A percentile compares a stretch with the other conserved stretches of the same genome.
Conservation (phyloP, 2,888 invertebrate species). For the Ennomos quercinarius region DNA sequence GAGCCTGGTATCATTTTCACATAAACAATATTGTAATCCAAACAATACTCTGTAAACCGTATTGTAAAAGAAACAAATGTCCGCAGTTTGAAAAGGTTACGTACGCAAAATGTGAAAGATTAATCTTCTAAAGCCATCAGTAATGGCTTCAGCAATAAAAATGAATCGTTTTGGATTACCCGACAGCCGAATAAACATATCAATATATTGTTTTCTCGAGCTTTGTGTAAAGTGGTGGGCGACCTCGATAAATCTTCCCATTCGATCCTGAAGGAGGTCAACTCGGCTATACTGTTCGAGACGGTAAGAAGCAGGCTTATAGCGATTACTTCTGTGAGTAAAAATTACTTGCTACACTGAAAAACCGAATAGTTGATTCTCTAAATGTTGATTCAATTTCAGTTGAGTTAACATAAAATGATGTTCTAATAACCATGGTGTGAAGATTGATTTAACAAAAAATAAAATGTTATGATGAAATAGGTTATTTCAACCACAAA, state of each 20-base stretch:
- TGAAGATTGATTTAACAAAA: too few relatives aligned
- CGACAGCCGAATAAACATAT: conserved; percentile 33
- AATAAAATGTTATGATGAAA: too few relatives aligned
- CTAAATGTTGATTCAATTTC: too few relatives aligned
- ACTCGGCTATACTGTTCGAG: conserved; percentile 46
- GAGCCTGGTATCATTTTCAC: too few relatives aligned
- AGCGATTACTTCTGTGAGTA: background rate
- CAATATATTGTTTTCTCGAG: conserved; percentile 46
- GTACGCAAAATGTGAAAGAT: background rate
- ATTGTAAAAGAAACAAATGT: too few relatives aligned
- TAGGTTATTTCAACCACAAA: too few relatives aligned
- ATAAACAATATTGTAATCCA: too few relatives aligned
- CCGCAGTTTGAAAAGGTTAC: too few relatives aligned
- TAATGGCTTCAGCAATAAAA: conserved; percentile 15
- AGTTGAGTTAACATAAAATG: too few relatives aligned
- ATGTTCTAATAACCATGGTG: too few relatives aligned
- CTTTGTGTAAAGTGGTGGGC: conserved; percentile 58
- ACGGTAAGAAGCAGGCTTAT: conserved; percentile 3
- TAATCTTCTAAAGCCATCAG: conserved; percentile 2
- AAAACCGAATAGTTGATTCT: too few relatives aligned
- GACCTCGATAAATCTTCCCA: conserved; percentile 73
- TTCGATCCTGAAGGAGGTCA: conserved; percentile 61
- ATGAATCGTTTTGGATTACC: conserved; percentile 20
- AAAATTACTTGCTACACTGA: background rate
- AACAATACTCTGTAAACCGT: too few relatives aligned